Base-by-base conservation (phyloP, 2,797 vertebrate species). In the Phoxinus dragarum region DNA sequence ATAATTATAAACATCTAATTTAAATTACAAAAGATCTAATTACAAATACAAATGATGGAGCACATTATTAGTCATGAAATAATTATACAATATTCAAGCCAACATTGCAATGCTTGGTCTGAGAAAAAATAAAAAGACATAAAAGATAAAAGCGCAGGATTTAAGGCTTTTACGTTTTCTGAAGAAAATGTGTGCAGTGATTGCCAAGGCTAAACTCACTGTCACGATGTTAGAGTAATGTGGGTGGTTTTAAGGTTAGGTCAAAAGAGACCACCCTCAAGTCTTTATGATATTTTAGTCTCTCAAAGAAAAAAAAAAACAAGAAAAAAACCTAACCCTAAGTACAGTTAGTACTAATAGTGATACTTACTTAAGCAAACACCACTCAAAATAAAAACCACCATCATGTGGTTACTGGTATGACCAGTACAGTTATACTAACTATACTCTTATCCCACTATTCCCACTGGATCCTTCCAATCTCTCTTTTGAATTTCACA, bases 221-320 rank as follows among this genome's bases (percentile, higher is more conserved):
- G 34, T 77, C 52, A 59, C 12, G 34, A 59, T 56, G 6, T 34
- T 76, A 76, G 47, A 9, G 31, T 14, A 52, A 9, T 59, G 52
- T 77, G 52, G 36, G 74, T 77, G 54, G 12, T 59, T 59, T 59
- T 27, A 77, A 77, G 54, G 36, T 77, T 17, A 59, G 36, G 21
- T 59, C 75, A 40, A 59, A 59, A 40, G 54, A 59, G 36, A 36
- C 75, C 75, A 77, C 54, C 36, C 54, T 77, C 75, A 77, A 59
- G 14, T 77, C 10, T n/a, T 12, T 40, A 4, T 27, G 7, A n/a
- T 40, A 59, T 40, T 77, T n/a, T 77, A 4, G 23, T 59, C 7
- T 77, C 52, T 14, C 27, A 27, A 27, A 27, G 1, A 27, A 54
- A 5, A 38, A 23, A 0, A 11, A 44, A 11, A 38, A 40, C 6